These are phyloP conservation scores for Rhinophrynus dorsalis DNA, from an alignment of 2,797 vertebrate genomes.

Conservation along the genomic window DNA sequence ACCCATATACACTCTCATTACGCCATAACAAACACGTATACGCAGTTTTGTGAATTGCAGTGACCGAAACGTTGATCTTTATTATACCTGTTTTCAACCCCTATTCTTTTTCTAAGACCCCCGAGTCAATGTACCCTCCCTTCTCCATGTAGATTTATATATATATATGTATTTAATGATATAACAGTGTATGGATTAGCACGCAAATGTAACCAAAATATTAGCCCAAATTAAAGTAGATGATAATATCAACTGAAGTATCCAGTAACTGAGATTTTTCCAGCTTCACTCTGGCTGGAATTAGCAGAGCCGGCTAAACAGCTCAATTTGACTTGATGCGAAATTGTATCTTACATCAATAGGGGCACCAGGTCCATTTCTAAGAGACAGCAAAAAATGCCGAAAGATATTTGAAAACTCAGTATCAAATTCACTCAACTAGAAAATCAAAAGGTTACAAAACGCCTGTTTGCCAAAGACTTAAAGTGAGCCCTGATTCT, in stretches of 20 bases:
- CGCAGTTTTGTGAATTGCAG: too few relatives aligned
- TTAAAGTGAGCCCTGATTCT: neutral
- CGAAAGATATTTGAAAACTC: slow-evolving; percentile 1
- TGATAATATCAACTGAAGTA: neutral
- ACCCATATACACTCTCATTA: too few relatives aligned
- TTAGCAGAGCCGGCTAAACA: slow-evolving; percentile 5
- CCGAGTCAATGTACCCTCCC: too few relatives aligned
- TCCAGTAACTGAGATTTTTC: slow-evolving; percentile 8
- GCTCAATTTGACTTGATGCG: neutral
- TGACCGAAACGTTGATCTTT: too few relatives aligned
- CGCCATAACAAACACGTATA: too few relatives aligned
- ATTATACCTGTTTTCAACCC: too few relatives aligned
- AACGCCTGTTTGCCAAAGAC: slow-evolving; percentile 2
- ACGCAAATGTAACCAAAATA: neutral
- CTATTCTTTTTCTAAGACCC: too few relatives aligned
- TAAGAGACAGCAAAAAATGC: slow-evolving; percentile 4
- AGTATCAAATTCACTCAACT: slow-evolving; percentile 11
- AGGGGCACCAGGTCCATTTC: neutral
- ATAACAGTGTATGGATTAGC: neutral
- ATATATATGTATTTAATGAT: too few relatives aligned
- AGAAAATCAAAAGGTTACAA: slow-evolving; percentile 28
- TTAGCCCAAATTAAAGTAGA: neutral
- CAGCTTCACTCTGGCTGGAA: neutral
- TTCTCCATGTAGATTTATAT: too few relatives aligned
- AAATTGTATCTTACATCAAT: slow-evolving; percentile 29